Conservation (phyloP, 2,113 vertebrate species). For the Ranitomeya variabilis region DNA sequence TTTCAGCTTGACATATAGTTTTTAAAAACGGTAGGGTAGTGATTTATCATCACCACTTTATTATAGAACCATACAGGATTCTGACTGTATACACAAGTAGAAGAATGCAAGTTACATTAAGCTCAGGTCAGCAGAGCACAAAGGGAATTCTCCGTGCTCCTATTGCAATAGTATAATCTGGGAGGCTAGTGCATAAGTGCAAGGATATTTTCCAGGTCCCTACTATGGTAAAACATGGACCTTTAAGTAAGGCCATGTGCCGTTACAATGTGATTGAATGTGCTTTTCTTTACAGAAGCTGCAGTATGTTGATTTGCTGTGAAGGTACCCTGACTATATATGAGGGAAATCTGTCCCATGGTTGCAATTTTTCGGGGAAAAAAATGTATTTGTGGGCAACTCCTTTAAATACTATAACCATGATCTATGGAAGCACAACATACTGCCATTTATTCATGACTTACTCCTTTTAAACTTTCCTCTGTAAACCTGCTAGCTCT, state of each 20-base stretch:
- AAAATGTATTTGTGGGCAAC: no score
- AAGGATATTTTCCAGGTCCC: conserved; percentile 26
- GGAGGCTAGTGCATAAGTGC: conserved; percentile 25
- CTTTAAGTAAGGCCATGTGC: conserved; percentile 12
- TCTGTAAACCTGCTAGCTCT: no score
- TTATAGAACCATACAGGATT: conserved; percentile 36
- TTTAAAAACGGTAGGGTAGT: conserved; percentile 41
- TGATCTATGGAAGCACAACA: no score
- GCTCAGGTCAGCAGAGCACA: conserved; percentile 41
- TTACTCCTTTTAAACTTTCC: no score
- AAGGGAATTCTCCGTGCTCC: conserved; percentile 32
- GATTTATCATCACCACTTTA: conserved; percentile 46
- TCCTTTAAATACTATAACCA: no score
- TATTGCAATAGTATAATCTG: conserved; percentile 46
- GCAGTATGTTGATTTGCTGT: conserved; percentile 38
- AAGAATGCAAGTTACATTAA: conserved; percentile 36
- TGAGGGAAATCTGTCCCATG: conserved; percentile 8
- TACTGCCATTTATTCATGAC: no score
- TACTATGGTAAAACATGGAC: conserved; percentile 17
- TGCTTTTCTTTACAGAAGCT: conserved; percentile 8
- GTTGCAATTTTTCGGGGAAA: neutral
- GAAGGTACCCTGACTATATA: conserved; percentile 28
- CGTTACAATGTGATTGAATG: neutral
- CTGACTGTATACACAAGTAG: conserved; percentile 44
- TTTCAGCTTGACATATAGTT: conserved; percentile 48